phyloP scores from a whole-genome alignment of 2,113 vertebrate species.

The Podocnemis expansa region DNA sequence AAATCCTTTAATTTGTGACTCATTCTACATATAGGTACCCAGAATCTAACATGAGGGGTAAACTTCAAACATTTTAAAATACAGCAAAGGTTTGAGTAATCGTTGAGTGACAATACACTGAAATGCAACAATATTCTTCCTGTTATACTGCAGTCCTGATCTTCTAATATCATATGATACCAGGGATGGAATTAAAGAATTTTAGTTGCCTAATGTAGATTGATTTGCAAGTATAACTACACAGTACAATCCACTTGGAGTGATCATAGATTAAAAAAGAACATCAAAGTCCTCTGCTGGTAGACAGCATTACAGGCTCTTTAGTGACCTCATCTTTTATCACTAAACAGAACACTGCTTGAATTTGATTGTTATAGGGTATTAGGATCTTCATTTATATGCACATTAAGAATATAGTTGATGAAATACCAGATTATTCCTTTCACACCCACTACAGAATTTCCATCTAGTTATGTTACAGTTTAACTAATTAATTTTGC shows the following conservation, averaged over 20 bases:
- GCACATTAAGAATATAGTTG: not conserved
- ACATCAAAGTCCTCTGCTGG: not conserved
- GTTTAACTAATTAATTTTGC: not conserved
- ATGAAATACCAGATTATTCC: not conserved
- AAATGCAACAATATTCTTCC: not conserved
- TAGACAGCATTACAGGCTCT: not conserved
- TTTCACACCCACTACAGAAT: not conserved
- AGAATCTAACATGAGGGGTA: not conserved
- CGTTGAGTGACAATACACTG: not conserved
- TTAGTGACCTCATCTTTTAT: not conserved
- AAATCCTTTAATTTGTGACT: not conserved
- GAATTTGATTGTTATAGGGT: not conserved
- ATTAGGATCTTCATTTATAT: not conserved
- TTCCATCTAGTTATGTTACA: accelerated
- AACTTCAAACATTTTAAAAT: not conserved
- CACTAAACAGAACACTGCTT: not conserved
- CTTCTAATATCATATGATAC: accelerated
- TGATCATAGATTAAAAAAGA: not conserved
- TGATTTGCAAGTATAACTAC: not conserved
- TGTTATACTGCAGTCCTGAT: not conserved
- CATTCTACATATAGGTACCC: not conserved
- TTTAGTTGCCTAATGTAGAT: not conserved
- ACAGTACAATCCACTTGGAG: not conserved
- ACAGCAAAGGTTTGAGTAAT: accelerated
- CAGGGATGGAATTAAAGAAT: not conserved